Conservation (phyloP, 1,140 invertebrate genomes). For the Capitella teleta region DNA sequence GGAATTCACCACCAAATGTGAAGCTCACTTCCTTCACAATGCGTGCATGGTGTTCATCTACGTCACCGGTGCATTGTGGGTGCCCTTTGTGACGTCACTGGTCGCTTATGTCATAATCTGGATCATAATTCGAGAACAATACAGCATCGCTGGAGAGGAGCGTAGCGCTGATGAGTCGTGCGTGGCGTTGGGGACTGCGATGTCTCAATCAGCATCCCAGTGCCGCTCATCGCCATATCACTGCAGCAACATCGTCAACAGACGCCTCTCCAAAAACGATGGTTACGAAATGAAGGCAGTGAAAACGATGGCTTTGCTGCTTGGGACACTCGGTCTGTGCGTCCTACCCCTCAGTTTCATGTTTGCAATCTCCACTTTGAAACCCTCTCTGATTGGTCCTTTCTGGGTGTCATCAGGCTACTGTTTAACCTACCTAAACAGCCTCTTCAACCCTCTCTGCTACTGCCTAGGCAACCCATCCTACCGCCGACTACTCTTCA, state of each 20-base stretch:
- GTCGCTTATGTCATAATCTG: too few species aligned
- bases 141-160: not conserved
- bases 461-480: constrained; percentile 6
- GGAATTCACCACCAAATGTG: too few species aligned
- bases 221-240: not conserved
- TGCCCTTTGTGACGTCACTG: too few species aligned
- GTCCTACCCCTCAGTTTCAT: not conserved
- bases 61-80: too few species aligned
- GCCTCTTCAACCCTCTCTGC: constrained; percentile 8
- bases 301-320: not conserved
- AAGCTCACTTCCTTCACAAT: not conserved
- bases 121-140: too few species aligned
- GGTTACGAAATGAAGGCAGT: not conserved
- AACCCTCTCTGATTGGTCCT: not conserved
- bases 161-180: not conserved
- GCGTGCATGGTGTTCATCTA: not conserved
- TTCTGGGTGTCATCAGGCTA: constrained; percentile 1
- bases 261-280: not conserved
- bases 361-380: not conserved
- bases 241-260: not conserved
- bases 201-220: not conserved
- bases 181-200: not conserved
- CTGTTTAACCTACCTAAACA: constrained; percentile 8
- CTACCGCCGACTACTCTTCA: not conserved
- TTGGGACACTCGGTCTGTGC: not conserved